phyloP scores from a whole-genome alignment of 1,140 invertebrate genomes.

The Lucilia sericata region DNA sequence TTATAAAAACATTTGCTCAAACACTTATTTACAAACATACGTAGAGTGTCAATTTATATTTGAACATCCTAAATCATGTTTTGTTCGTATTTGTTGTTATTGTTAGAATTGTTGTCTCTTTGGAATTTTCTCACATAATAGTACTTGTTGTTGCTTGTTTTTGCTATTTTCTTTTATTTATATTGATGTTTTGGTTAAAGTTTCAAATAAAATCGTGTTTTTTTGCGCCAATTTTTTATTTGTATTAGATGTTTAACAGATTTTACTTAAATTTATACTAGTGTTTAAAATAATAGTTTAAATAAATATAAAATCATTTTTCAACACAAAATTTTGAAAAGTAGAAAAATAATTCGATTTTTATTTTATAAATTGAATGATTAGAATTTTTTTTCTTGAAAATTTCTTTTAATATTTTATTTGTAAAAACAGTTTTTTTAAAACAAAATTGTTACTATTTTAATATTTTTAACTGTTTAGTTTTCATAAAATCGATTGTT shows the following conservation, averaged over 20 bases:
- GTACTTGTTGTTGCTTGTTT: neutral
- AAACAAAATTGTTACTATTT: too few species aligned
- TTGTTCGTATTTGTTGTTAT: neutral
- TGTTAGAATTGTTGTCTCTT: neutral
- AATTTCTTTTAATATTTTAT: too few species aligned
- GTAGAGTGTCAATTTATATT: neutral
- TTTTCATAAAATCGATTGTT: neutral
- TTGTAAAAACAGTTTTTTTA: too few species aligned
- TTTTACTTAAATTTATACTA: neutral
- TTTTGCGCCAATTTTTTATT: neutral
- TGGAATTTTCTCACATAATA: neutral
- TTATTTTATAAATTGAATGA: too few species aligned
- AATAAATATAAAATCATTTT: too few species aligned
- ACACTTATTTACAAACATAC: too few species aligned
- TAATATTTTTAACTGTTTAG: neutral
- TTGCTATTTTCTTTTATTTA: neutral
- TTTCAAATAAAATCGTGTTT: neutral
- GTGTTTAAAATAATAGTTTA: neutral
- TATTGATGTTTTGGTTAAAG: neutral
- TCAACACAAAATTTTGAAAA: too few species aligned
- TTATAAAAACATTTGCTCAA: too few species aligned
- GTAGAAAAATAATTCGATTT: too few species aligned
- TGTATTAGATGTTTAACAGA: neutral
- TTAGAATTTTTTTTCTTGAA: too few species aligned
- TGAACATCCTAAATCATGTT: constrained; percentile 23